Percentiles rank a stretch among this genome's conserved stretches.
Conservation (phyloP, 2,888 invertebrate species). For the Ferrisia virgata region DNA sequence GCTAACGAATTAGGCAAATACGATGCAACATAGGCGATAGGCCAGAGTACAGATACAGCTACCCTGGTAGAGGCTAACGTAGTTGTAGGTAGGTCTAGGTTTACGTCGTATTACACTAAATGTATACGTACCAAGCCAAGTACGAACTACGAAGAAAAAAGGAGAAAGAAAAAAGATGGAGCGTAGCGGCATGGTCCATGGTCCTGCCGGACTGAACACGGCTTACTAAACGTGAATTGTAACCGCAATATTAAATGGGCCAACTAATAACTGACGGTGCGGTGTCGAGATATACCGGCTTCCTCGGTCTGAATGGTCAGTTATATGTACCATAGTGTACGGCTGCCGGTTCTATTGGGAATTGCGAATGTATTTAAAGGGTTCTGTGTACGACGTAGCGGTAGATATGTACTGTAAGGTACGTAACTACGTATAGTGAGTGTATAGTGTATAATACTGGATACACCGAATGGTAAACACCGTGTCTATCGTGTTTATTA, state of each 20-base stretch:
- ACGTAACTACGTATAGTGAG: not conserved
- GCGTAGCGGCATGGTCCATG: not conserved
- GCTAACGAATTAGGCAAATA: too few relatives aligned
- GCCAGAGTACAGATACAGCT: too few relatives aligned
- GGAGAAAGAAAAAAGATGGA: not conserved
- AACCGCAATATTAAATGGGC: conserved; percentile 24
- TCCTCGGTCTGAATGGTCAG: conserved; percentile 19
- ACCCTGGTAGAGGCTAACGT: too few relatives aligned
- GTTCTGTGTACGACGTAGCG: conserved; percentile 13
- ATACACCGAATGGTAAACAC: too few relatives aligned
- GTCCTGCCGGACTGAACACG: not conserved
- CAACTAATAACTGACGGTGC: conserved; percentile 23
- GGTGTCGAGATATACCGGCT: conserved; percentile 3
- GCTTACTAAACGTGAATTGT: not conserved
- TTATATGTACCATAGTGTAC: not conserved
- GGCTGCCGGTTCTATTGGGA: conserved; percentile 9
- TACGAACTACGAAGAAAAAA: not conserved
- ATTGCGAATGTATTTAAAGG: conserved; percentile 30
- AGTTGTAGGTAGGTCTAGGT: not conserved
- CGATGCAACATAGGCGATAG: too few relatives aligned
- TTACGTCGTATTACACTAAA: not conserved
- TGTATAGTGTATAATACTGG: conserved; percentile 4
- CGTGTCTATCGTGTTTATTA: conserved; percentile 21
- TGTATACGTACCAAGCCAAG: not conserved
- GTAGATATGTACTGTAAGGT: not conserved